These are phyloP conservation scores for Periplaneta americana DNA, from an alignment of 1,140 invertebrate genomes.

Conservation along the genomic window DNA sequence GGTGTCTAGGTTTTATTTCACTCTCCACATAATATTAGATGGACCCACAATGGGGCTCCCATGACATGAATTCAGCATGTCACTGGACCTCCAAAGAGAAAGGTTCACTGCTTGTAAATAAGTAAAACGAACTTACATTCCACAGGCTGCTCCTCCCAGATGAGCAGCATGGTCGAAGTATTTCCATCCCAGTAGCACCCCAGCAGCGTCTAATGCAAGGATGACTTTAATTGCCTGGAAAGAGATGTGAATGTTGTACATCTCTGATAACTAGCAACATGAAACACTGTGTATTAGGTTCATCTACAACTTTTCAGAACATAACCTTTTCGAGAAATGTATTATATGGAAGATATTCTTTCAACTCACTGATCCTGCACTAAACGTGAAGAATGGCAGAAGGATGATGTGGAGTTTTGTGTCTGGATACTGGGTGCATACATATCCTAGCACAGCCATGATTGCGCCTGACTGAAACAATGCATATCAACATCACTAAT, in stretches of 20 bases:
- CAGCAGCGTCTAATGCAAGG: constrained; percentile 73
- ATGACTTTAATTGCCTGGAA: constrained; percentile 81
- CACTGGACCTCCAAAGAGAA: no score
- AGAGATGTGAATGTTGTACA: constrained; percentile 15
- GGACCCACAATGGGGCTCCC: no score
- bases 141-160: constrained; percentile 87
- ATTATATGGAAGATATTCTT: not conserved
- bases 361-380: constrained; percentile 67
- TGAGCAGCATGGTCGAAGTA: constrained; percentile 97
- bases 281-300: not conserved
- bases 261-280: not conserved
- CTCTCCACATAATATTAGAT: no score
- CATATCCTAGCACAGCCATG: constrained; percentile 80
- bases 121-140: constrained; percentile 62
- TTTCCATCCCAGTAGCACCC: constrained; percentile 82
- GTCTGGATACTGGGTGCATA: constrained; percentile 82
- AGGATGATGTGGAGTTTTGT: constrained; percentile 84
- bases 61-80: no score
- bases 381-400: constrained; percentile 81
- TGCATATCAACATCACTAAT: no score
- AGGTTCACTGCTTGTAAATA: no score
- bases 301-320: not conserved
- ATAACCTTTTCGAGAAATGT: not conserved
- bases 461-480: constrained; percentile 87
- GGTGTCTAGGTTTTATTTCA: no score